A percentile compares a stretch with the other conserved stretches of the same genome.
Evolutionary conservation across 2,888 invertebrate genomes (phyloP).

Genomic region (Lamellibrachia columna): DNA sequence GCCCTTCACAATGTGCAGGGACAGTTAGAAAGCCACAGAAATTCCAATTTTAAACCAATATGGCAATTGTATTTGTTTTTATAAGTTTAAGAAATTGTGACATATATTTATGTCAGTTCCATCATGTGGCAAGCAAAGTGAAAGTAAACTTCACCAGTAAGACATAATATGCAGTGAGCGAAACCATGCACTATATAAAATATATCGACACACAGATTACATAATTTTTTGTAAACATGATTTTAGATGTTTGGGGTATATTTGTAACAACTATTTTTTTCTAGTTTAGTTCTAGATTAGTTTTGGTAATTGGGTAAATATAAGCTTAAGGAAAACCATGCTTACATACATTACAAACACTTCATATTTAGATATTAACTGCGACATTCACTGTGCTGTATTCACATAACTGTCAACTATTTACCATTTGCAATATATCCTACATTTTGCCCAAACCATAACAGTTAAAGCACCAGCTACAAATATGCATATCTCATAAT

Average conservation of each 20-base stretch:
- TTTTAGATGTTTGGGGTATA: too few species aligned
- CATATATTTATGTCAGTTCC: not conserved
- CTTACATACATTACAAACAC: too few species aligned
- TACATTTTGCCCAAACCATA: not conserved
- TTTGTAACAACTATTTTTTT: too few species aligned
- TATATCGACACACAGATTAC: too few species aligned
- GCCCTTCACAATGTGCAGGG: not conserved
- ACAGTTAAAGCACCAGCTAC: slow-evolving; percentile 4
- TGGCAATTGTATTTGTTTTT: not conserved
- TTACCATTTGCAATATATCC: not conserved
- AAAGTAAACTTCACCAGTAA: not conserved
- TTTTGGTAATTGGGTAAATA: too few species aligned
- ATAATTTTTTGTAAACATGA: too few species aligned
- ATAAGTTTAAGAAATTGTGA: not conserved
- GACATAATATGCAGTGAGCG: not conserved
- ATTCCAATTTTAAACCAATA: not conserved
- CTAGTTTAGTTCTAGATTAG: too few species aligned
- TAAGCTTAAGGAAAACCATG: too few species aligned
- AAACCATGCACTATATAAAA: not conserved
- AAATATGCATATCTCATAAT: not conserved
- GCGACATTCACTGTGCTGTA: not conserved
- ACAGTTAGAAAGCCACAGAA: not conserved
- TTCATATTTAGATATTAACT: not conserved
- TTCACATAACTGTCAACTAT: not conserved
- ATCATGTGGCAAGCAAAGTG: slow-evolving; percentile 6